phyloP scores from a whole-genome alignment of 1,140 invertebrate genomes.

The Thalassaphorura encarpata region DNA sequence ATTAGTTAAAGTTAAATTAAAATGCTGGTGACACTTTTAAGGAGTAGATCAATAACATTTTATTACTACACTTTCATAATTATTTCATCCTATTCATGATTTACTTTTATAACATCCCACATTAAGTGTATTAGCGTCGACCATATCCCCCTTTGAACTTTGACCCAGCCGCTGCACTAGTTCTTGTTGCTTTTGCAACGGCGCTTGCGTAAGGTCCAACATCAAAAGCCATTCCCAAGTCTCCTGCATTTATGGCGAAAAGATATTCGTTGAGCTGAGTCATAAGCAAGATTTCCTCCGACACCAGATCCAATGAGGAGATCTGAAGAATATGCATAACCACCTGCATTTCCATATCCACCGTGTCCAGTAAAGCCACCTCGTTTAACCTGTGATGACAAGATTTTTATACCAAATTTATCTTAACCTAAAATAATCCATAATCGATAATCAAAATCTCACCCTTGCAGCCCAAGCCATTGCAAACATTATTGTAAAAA shows the following conservation, averaged over 20 bases:
- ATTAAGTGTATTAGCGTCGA: neutral
- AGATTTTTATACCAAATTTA: too few relatives aligned
- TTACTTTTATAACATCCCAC: neutral
- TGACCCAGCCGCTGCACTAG: conserved; percentile 18
- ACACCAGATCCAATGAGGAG: conserved; percentile 15
- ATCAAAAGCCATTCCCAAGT: conserved; percentile 18
- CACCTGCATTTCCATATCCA: conserved; percentile 7
- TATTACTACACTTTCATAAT: too few relatives aligned
- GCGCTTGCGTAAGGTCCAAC: conserved; percentile 17
- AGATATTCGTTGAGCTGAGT: conserved; percentile 15
- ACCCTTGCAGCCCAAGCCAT: too few relatives aligned
- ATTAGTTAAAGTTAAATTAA: too few relatives aligned
- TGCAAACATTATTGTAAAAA: too few relatives aligned
- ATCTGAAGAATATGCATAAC: conserved; percentile 14
- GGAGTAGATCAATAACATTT: too few relatives aligned
- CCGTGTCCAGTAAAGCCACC: conserved; percentile 20
- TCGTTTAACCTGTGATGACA: too few relatives aligned
- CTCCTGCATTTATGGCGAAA: conserved; percentile 14
- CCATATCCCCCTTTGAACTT: conserved; percentile 23
- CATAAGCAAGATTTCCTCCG: conserved; percentile 19
- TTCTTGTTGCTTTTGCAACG: conserved; percentile 21
- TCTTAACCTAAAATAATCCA: too few relatives aligned
- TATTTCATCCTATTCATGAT: too few relatives aligned
- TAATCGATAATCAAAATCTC: too few relatives aligned
- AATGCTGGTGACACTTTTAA: too few relatives aligned